phyloP scores from a whole-genome alignment of 2,888 invertebrate species.

The Ormyrus labotus region DNA sequence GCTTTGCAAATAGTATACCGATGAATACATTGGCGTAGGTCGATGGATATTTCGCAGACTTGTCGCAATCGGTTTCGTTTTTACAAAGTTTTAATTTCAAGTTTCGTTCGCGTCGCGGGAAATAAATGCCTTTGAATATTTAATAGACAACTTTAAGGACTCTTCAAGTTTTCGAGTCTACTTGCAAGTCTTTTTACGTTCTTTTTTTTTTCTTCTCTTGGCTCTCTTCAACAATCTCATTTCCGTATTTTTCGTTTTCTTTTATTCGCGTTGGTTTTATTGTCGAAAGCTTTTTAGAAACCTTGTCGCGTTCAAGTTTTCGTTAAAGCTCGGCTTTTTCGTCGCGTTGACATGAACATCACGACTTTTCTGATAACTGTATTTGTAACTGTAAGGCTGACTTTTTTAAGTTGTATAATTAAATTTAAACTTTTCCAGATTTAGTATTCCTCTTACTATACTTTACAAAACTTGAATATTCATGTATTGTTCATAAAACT shows the following conservation, averaged over 20 bases:
- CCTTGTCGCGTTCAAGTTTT: constrained; percentile 25
- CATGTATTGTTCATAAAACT: neutral
- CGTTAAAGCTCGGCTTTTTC: neutral
- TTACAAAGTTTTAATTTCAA: no score
- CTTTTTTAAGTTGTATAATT: neutral
- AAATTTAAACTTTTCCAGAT: neutral
- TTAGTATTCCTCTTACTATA: neutral
- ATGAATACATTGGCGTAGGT: neutral
- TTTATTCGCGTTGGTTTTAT: neutral
- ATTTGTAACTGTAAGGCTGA: neutral
- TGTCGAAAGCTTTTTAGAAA: constrained; percentile 22
- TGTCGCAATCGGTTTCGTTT: no score
- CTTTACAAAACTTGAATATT: neutral
- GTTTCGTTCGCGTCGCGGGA: no score
- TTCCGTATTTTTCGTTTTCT: neutral
- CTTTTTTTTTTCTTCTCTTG: neutral
- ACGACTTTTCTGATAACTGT: constrained; percentile 17
- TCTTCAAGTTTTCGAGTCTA: neutral
- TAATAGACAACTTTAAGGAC: no score
- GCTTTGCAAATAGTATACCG: neutral
- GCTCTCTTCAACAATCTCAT: constrained; percentile 21
- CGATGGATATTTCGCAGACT: neutral
- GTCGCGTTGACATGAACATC: constrained; percentile 13
- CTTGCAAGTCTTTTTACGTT: neutral
- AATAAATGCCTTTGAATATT: no score